Evolutionary conservation across 2,888 invertebrate genomes (phyloP).

Genomic region (Platypus cylindrus): DNA sequence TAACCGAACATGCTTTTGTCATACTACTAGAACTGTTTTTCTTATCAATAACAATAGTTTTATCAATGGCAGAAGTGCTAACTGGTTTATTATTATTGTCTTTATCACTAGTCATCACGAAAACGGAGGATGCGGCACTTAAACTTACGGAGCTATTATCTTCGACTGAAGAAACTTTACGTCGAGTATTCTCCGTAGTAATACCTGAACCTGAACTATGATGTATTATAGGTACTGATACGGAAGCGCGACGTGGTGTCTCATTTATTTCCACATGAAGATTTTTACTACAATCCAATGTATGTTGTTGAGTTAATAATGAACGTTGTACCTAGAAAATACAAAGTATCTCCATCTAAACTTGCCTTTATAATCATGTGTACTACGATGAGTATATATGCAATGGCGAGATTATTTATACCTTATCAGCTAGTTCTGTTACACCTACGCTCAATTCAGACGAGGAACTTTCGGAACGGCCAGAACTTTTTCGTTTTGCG

Average conservation of each 20-base stretch:
- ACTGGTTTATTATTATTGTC: slow-evolving; percentile 25
- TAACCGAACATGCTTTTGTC: slow-evolving; percentile 34
- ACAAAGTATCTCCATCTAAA: no score
- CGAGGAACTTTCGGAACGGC: slow-evolving; percentile 57
- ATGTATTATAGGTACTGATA: slow-evolving; percentile 36
- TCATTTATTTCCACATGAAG: slow-evolving; percentile 30
- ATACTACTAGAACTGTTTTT: slow-evolving; percentile 32
- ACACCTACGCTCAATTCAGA: slow-evolving; percentile 56
- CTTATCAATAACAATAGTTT: no score
- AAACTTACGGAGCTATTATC: slow-evolving; percentile 28
- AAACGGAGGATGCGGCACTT: slow-evolving; percentile 21
- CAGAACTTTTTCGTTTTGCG: slow-evolving; percentile 48
- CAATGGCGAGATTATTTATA: no score
- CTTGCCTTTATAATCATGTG: no score
- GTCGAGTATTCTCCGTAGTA: slow-evolving; percentile 28
- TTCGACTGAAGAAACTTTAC: slow-evolving; percentile 38
- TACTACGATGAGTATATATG: no score
- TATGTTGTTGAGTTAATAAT: slow-evolving; percentile 53
- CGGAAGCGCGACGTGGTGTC: slow-evolving; percentile 32
- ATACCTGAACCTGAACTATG: slow-evolving; percentile 28
- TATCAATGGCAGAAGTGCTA: slow-evolving; percentile 23
- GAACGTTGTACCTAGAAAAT: slow-evolving; percentile 45
- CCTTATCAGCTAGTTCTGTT: slow-evolving; percentile 23
- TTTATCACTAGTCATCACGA: slow-evolving; percentile 27
- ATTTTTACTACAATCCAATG: slow-evolving; percentile 46